Evolutionary conservation across 1,140 invertebrate species (phyloP).

Genomic region (Drosophila sp.): DNA sequence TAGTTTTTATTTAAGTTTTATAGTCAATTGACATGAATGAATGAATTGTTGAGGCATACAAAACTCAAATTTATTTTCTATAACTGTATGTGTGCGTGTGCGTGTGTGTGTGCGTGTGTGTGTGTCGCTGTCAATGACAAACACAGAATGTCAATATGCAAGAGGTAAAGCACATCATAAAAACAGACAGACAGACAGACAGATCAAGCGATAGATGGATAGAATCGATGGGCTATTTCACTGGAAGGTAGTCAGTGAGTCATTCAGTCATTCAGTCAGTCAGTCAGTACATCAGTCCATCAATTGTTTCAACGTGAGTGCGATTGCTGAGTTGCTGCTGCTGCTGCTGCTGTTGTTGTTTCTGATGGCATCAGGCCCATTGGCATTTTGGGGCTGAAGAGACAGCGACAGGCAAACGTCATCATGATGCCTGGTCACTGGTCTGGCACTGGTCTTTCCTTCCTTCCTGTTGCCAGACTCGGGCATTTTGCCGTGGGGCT

Average conservation of each 20-base stretch:
- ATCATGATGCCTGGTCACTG: conserved; percentile 46
- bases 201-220: conserved; percentile 12
- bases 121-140: conserved; percentile 20
- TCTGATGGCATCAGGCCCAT: conserved; percentile 42
- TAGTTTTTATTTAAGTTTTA: conserved; percentile 11
- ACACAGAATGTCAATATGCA: conserved; percentile 14
- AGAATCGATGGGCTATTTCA: conserved; percentile 5
- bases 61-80: conserved; percentile 21
- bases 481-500: conserved; percentile 35
- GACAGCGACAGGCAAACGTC: conserved; percentile 27
- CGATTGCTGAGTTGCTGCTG: conserved; percentile 31
- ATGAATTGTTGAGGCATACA: background rate
- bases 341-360: conserved; percentile 33
- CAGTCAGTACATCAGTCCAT: conserved; percentile 32
- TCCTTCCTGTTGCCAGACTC: conserved; percentile 55
- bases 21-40: conserved; percentile 9
- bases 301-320: conserved; percentile 63
- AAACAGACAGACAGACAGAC: conserved; percentile 14
- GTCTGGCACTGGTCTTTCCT: conserved; percentile 40
- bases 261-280: background rate
- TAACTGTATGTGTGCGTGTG: background rate
- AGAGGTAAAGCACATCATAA: conserved; percentile 19
- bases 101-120: background rate
- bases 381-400: conserved; percentile 27
- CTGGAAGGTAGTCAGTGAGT: conserved; percentile 30